Evolutionary conservation across 1,140 invertebrate genomes (phyloP), one percentile per base, ranked within the genome.

Genomic region (Diploscapter pachys): DNA sequence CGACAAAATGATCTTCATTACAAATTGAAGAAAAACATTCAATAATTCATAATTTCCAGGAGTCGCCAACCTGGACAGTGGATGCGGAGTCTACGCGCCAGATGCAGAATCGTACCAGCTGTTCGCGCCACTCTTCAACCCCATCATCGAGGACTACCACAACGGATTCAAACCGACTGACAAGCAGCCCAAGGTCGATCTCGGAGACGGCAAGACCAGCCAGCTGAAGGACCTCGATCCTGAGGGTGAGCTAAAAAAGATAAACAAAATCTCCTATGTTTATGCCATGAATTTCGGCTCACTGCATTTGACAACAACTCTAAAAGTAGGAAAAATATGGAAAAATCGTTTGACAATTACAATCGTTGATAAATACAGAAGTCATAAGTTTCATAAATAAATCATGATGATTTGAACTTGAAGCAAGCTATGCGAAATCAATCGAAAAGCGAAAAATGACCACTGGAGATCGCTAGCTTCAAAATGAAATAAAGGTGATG

Each of bases 61-160:
- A 84, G 92, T 93, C 87, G 94, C 94, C 76, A 87, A 87, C 79
- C 78, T 88, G 75, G 88, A 88, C 80, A 86, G 93, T 74, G 93
- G 93, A 80, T 91, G 95, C 68, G 94, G 94, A 87, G 93, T 96
- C 88, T 96, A 96, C 82, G 94, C 94, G 73, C 94, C 94, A 54
- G 94, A 96, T 87, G 93, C 94, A 77, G 93, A 96, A 86, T 86
- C 93, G 57, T 96, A 96, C 89, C 91, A n/a, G 11, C 89, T 93
- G 4, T 96, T 96, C 86, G 89, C 92, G 76, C 92, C 92, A 75
- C 89, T 96, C 75, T 96, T 96, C 86, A 93, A 96, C 87, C 93
- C 94, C 86, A 93, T 96, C 88, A 96, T 78, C 49, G 72, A 78
- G 55, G 77, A 78, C n/a, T 78, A 78, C 54, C 77, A 78, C 75